Conservation (phyloP, 2,113 vertebrate species). For the Columba livia region DNA sequence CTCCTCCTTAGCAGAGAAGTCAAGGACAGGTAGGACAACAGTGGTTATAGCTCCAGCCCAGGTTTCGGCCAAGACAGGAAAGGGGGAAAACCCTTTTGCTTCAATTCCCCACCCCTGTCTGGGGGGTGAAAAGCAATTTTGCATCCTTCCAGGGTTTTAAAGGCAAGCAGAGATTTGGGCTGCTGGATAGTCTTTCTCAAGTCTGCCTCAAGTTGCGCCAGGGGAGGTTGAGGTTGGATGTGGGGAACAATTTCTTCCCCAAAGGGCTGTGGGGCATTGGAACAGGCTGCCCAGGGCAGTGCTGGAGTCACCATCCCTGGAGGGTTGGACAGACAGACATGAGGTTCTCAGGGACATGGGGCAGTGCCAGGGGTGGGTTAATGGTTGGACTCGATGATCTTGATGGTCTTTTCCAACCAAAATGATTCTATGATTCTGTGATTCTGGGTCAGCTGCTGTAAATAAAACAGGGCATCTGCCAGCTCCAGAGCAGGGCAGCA, state of each 20-base stretch:
- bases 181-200: neutral
- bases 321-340: too few relatives aligned
- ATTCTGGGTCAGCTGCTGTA: neutral
- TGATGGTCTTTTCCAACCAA: too few relatives aligned
- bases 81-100: neutral
- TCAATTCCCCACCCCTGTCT: neutral
- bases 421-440: too few relatives aligned
- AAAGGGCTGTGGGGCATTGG: too few relatives aligned
- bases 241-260: too few relatives aligned
- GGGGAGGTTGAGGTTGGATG: too few relatives aligned
- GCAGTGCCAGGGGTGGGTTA: too few relatives aligned
- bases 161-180: neutral
- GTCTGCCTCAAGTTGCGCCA: too few relatives aligned
- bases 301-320: too few relatives aligned
- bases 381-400: too few relatives aligned
- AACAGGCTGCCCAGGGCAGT: too few relatives aligned
- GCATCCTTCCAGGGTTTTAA: neutral
- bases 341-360: too few relatives aligned
- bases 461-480: neutral
- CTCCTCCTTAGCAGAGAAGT: neutral
- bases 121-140: neutral
- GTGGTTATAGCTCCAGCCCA: neutral
- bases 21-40: accelerated
- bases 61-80: neutral
- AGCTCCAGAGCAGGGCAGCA: neutral